Conservation (phyloP, 1,140 invertebrate genomes). For the Sminthurides bifidus region DNA sequence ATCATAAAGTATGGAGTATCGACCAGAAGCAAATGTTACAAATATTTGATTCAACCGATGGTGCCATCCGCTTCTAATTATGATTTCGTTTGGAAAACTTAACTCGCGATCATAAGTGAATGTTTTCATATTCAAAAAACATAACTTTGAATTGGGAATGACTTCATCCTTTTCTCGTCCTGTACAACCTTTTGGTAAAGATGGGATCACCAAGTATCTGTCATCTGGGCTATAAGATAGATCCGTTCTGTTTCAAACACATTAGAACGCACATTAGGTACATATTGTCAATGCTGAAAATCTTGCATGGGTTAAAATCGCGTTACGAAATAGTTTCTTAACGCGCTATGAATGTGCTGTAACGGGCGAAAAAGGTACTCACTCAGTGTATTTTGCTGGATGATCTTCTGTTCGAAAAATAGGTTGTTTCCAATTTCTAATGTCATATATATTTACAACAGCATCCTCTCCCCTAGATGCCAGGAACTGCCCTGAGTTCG, state of each 20-base stretch:
- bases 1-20: constrained; percentile 83
- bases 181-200: constrained; percentile 18
- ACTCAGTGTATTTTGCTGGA: constrained; percentile 67
- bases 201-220: constrained; percentile 18
- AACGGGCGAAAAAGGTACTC: constrained; percentile 31
- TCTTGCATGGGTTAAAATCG: not conserved
- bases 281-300: not conserved
- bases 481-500: constrained; percentile 69
- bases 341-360: not conserved
- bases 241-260: constrained; percentile 57
- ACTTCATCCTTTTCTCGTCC: constrained; percentile 20
- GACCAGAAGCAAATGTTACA: constrained; percentile 80
- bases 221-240: constrained; percentile 92
- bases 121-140: constrained; percentile 18
- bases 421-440: constrained; percentile 68
- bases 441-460: constrained; percentile 90
- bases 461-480: constrained; percentile 80
- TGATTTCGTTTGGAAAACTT: constrained; percentile 33
- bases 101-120: constrained; percentile 13
- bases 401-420: constrained; percentile 55
- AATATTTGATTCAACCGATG: constrained; percentile 94
- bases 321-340: not conserved
- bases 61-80: constrained; percentile 89
- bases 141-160: constrained; percentile 24
- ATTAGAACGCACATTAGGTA: not conserved